These are phyloP conservation scores for Eulemur mongoz DNA, from an alignment of 2,797 vertebrate species.

Conservation along the genomic window DNA sequence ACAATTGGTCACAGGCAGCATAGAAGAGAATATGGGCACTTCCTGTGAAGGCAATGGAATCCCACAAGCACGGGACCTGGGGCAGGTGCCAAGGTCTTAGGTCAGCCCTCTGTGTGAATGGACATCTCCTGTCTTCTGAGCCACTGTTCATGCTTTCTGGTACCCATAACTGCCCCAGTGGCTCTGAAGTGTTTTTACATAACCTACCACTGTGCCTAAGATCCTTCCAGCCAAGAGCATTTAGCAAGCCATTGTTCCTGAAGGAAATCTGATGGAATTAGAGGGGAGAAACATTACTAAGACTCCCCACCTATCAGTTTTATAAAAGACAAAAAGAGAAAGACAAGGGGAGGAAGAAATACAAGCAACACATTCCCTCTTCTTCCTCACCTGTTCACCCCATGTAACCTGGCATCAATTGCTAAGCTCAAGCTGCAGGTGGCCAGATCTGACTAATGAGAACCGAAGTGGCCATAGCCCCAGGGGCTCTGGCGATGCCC, in stretches of 20 bases:
- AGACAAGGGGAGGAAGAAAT: not conserved
- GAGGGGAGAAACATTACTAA: not conserved
- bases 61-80: not conserved
- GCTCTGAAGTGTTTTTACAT: not conserved
- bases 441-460: fast-evolving
- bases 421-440: not conserved
- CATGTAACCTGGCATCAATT: too few species aligned
- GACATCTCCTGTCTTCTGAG: not conserved
- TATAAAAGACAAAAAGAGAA: not conserved
- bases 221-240: not conserved
- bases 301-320: not conserved
- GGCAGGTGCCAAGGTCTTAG: not conserved
- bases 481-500: fast-evolving
- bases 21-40: not conserved
- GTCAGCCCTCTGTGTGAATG: not conserved
- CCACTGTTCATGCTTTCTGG: not conserved
- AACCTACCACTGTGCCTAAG: not conserved
- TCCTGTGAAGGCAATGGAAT: not conserved
- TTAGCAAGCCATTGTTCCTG: not conserved
- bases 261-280: not conserved
- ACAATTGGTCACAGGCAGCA: not conserved
- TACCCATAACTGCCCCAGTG: not conserved
- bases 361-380: not conserved
- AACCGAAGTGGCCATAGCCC: fast-evolving
- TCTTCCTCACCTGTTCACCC: not conserved